Evolutionary conservation across 2,888 invertebrate genomes (phyloP).

Genomic region (Sphaerophoria rueppellii): DNA sequence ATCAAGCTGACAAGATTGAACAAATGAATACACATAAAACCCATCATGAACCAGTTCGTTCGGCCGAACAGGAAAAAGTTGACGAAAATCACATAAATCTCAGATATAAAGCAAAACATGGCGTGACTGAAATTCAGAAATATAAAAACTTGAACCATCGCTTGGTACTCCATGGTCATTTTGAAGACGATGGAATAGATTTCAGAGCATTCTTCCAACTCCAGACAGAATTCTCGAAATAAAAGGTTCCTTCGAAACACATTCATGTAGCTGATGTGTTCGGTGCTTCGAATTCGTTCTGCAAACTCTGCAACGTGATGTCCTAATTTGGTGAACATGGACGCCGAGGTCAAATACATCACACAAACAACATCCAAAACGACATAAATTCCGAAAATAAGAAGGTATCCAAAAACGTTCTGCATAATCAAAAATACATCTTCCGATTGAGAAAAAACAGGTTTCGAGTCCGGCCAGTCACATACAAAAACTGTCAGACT

Average conservation of each 20-base stretch:
- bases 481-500: background rate
- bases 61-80: constrained; percentile 70
- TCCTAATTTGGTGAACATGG: constrained; percentile 44
- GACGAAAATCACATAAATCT: constrained; percentile 76
- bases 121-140: constrained; percentile 78
- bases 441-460: background rate
- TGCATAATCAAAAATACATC: background rate
- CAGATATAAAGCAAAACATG: constrained; percentile 75
- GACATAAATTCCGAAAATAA: constrained; percentile 29
- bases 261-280: constrained; percentile 44
- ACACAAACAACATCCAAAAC: constrained; percentile 42
- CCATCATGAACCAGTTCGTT: constrained; percentile 69
- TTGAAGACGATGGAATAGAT: constrained; percentile 76
- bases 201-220: constrained; percentile 75
- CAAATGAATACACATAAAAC: constrained; percentile 75
- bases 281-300: constrained; percentile 33
- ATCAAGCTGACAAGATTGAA: constrained; percentile 76
- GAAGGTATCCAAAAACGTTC: constrained; percentile 22
- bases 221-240: constrained; percentile 77
- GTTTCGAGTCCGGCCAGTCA: background rate
- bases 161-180: constrained; percentile 74
- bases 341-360: constrained; percentile 30
- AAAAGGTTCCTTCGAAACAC: constrained; percentile 76
- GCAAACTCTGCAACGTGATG: constrained; percentile 29
- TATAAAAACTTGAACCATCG: constrained; percentile 78